Evolutionary conservation across 2,888 invertebrate genomes (phyloP).

Genomic region (Belgica antarctica): DNA sequence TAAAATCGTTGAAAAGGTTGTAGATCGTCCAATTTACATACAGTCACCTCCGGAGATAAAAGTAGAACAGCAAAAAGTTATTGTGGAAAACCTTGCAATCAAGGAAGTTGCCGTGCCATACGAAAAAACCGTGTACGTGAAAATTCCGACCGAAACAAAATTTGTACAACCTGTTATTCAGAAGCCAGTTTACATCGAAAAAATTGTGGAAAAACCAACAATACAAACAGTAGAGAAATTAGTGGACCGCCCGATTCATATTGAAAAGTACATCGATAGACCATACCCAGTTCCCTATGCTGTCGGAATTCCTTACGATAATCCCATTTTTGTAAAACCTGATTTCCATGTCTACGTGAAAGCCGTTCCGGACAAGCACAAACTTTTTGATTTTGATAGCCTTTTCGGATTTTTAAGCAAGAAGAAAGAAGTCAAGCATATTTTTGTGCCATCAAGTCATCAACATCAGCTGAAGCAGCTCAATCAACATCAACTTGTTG

Average conservation of each 20-base stretch:
- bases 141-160: slow-evolving; percentile 48
- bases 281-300: slow-evolving; percentile 48
- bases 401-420: slow-evolving; percentile 35
- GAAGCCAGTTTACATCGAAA: slow-evolving; percentile 57
- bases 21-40: slow-evolving; percentile 49
- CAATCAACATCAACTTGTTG: slow-evolving; percentile 31
- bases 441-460: slow-evolving; percentile 36
- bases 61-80: slow-evolving; percentile 62
- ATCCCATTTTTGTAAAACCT: slow-evolving; percentile 25
- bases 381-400: slow-evolving; percentile 32
- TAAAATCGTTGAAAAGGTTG: slow-evolving; percentile 52
- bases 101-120: slow-evolving; percentile 46
- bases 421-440: slow-evolving; percentile 38
- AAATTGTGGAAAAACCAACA: slow-evolving; percentile 58
- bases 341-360: slow-evolving; percentile 39
- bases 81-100: slow-evolving; percentile 55
- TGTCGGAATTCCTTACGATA: slow-evolving; percentile 46
- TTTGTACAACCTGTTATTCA: slow-evolving; percentile 48
- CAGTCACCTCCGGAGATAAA: slow-evolving; percentile 47
- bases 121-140: slow-evolving; percentile 20
- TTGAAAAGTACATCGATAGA: slow-evolving; percentile 50
- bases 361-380: slow-evolving; percentile 24
- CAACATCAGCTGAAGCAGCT: slow-evolving; percentile 37
- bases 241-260: slow-evolving; percentile 54
- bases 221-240: slow-evolving; percentile 60